These are phyloP conservation scores for Epinephelus fuscoguttatus DNA, from an alignment of 2,113 vertebrate species.

Conservation along the genomic window DNA sequence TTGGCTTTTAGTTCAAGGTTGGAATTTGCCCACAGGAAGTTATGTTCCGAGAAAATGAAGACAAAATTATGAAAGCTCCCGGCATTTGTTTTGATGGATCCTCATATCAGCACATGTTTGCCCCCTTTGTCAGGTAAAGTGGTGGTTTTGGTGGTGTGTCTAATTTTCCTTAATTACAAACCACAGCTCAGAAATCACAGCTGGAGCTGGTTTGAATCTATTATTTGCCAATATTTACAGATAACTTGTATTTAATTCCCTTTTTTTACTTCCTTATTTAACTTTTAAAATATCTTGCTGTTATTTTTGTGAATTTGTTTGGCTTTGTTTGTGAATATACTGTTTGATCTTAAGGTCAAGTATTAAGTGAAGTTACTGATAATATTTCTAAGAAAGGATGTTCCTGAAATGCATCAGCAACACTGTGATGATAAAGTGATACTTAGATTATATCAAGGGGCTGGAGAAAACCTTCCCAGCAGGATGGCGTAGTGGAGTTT, in stretches of 20 bases:
- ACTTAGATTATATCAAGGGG: background rate
- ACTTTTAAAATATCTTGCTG: background rate
- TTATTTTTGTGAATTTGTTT: background rate
- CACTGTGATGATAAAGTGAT: background rate
- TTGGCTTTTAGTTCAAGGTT: constrained; percentile 15
- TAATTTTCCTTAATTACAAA: background rate
- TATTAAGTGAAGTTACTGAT: background rate
- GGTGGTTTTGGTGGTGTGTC: background rate
- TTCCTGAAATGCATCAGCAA: background rate
- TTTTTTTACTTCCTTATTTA: background rate
- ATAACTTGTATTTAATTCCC: background rate
- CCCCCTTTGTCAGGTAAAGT: constrained; percentile 60
- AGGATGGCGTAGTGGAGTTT: background rate
- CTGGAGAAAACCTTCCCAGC: background rate
- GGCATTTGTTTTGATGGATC: background rate
- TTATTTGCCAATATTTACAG: background rate
- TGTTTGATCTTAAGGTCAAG: background rate
- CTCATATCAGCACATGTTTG: background rate
- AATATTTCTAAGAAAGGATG: background rate
- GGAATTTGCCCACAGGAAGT: constrained; percentile 15
- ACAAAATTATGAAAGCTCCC: constrained; percentile 27
- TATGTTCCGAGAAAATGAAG: constrained; percentile 54
- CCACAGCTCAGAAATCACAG: background rate
- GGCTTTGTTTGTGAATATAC: background rate
- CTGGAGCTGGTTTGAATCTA: background rate